Evolutionary conservation across 1,140 invertebrate genomes (phyloP), one percentile per base, ranked within the genome.

Genomic region (Anthonomus grandis): DNA sequence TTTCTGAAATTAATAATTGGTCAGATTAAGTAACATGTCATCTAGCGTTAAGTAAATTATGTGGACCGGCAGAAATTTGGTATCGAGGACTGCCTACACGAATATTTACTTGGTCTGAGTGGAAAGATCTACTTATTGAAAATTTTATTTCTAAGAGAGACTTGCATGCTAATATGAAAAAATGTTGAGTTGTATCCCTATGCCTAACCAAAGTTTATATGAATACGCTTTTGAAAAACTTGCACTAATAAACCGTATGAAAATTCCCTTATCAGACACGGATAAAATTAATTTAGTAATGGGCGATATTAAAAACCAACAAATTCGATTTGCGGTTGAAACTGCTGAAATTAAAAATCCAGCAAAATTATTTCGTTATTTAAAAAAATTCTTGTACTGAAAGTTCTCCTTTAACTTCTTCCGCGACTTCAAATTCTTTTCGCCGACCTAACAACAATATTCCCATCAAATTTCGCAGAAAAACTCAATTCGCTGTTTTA

Each of bases 201-300:
- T 34, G 53, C 38, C 8, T 18, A 19, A 25, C 17, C 6, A 34
- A 47, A 46, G 19, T 9, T 24, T 59, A 3, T 59, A 42, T 34
- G 38, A 53, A 12, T 59, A 59, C 37, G 15, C 21, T 2, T 59
- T 25, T 24, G 13, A 37, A 36, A 59, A 54, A 54, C n/a, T n/a
- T n/a, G n/a, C n/a, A n/a, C n/a, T n/a, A n/a, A n/a, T n/a, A n/a
- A n/a, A n/a, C n/a, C n/a, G n/a, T n/a, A n/a, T n/a, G n/a, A 60
- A 60, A 50, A 1, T 60, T n/a, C 15, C 8, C 6, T 2, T 60
- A n/a, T 41, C 4, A 10, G 53, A 25, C 8, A 46, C 42, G 34
- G 59, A 60, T 34, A 38, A 39, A 57, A 31, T 57, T 1, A 57
- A 44, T 60, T 47, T 60, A 41, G 57, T 60, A 12, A 21, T 60